Evolutionary conservation across 2,113 vertebrate genomes (phyloP).

Genomic region (Tyrannus savana): DNA sequence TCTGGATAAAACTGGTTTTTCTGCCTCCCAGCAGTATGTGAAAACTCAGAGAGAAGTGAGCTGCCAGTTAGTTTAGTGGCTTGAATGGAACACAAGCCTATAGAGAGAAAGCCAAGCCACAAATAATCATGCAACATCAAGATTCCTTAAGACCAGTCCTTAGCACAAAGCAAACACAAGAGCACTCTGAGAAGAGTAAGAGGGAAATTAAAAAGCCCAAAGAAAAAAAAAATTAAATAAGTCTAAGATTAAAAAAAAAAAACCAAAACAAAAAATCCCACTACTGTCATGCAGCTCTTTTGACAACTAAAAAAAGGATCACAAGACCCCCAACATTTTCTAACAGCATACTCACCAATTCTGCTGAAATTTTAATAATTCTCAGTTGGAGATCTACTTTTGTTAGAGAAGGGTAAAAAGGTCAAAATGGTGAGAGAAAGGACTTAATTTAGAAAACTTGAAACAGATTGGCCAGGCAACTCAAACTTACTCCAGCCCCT

Average conservation of each 20-base stretch:
- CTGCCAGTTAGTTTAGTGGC: conserved; percentile 61
- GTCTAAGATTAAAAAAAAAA: neutral
- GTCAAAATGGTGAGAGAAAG: neutral
- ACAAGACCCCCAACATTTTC: neutral
- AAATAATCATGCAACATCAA: conserved; percentile 39
- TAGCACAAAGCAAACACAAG: conserved; percentile 24
- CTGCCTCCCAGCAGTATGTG: conserved; percentile 39
- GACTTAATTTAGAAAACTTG: neutral
- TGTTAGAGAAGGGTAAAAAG: neutral
- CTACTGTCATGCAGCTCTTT: neutral
- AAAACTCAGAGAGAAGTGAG: conserved; percentile 8
- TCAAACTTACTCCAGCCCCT: neutral
- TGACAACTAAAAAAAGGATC: neutral
- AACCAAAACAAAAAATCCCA: fast-evolving
- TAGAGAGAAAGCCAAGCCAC: conserved; percentile 43
- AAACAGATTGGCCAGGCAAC: neutral
- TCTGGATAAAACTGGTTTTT: conserved; percentile 66
- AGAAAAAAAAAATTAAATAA: neutral
- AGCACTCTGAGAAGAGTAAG: neutral
- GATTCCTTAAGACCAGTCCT: conserved; percentile 37
- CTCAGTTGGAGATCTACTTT: neutral
- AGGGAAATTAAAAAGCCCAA: neutral
- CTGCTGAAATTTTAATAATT: neutral
- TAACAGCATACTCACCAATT: neutral
- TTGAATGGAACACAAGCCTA: conserved; percentile 38